Conservation (phyloP, 2,113 vertebrate genomes). For the Myrmecobius fasciatus region DNA sequence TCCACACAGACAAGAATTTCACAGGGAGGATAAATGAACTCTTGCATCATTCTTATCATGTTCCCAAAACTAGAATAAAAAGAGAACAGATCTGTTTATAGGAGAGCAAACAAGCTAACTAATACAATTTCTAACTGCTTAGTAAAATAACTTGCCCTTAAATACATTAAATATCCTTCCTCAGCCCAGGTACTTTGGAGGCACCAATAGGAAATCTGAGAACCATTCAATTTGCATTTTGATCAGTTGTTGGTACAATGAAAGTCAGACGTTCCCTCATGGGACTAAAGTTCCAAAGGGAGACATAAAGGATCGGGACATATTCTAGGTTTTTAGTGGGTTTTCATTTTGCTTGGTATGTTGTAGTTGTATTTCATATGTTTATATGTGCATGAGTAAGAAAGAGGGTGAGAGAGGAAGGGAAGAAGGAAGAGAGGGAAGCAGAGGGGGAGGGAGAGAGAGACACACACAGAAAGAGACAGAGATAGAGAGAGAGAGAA, state of each 20-base stretch:
- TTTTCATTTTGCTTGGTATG: constrained; percentile 49
- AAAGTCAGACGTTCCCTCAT: not conserved
- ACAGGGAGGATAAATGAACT: not conserved
- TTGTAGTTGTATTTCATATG: constrained; percentile 9
- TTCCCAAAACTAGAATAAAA: not conserved
- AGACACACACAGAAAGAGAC: too few species aligned
- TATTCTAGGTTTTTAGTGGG: not conserved
- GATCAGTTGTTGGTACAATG: not conserved
- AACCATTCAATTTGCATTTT: constrained; percentile 46
- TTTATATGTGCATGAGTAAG: not conserved
- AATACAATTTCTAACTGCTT: constrained; percentile 39
- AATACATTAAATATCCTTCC: constrained; percentile 20
- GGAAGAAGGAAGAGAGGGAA: too few species aligned
- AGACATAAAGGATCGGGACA: constrained; percentile 24
- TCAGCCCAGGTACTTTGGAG: constrained; percentile 14
- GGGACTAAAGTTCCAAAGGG: constrained; percentile 6
- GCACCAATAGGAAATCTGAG: not conserved
- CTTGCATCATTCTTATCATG: not conserved
- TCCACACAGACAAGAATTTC: not conserved
- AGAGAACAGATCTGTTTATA: not conserved
- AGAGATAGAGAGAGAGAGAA: too few species aligned
- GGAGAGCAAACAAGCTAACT: constrained; percentile 27
- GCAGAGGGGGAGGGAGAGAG: too few species aligned
- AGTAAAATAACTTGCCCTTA: constrained; percentile 35
- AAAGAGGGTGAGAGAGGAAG: too few species aligned